These are phyloP conservation scores for Pagrus major DNA, from an alignment of 2,113 vertebrate species.

Conservation along the genomic window DNA sequence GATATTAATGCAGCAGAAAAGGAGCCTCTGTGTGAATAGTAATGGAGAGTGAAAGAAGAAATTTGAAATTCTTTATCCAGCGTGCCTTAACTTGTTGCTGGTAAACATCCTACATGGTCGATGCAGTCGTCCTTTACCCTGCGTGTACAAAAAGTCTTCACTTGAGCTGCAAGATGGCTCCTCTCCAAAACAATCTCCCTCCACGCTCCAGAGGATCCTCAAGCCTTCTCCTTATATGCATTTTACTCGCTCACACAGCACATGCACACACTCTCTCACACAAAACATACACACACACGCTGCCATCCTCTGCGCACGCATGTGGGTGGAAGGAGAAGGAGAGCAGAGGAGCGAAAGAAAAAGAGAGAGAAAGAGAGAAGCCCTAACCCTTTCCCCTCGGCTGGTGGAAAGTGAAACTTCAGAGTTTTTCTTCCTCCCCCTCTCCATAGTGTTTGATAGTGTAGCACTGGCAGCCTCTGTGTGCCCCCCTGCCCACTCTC, in stretches of 20 bases:
- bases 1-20: slow-evolving; percentile 58
- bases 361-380: slow-evolving; percentile 76
- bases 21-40: slow-evolving; percentile 29
- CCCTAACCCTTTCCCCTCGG: slow-evolving; percentile 81
- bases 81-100: slow-evolving; percentile 64
- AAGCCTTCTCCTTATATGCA: slow-evolving; percentile 77
- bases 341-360: slow-evolving; percentile 79
- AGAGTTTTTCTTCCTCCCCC: slow-evolving; percentile 80
- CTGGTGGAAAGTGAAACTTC: slow-evolving; percentile 81
- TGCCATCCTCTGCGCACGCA: slow-evolving; percentile 75
- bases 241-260: slow-evolving; percentile 66
- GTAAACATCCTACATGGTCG: slow-evolving; percentile 61
- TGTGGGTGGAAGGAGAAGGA: slow-evolving; percentile 85
- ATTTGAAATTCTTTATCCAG: slow-evolving; percentile 48
- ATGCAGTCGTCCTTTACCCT: slow-evolving; percentile 72
- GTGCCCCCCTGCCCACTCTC: slow-evolving; percentile 80
- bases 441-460: slow-evolving; percentile 80
- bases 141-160: slow-evolving; percentile 63
- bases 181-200: slow-evolving; percentile 79
- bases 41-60: slow-evolving; percentile 29
- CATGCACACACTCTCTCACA: slow-evolving; percentile 60
- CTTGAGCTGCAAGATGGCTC: slow-evolving; percentile 77
- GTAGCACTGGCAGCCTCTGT: slow-evolving; percentile 81
- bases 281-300: slow-evolving; percentile 60
- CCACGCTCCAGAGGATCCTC: slow-evolving; percentile 75